Percentiles rank a stretch among this genome's conserved stretches.
Conservation (phyloP, 2,888 invertebrate genomes). For the Melanophora roralis region DNA sequence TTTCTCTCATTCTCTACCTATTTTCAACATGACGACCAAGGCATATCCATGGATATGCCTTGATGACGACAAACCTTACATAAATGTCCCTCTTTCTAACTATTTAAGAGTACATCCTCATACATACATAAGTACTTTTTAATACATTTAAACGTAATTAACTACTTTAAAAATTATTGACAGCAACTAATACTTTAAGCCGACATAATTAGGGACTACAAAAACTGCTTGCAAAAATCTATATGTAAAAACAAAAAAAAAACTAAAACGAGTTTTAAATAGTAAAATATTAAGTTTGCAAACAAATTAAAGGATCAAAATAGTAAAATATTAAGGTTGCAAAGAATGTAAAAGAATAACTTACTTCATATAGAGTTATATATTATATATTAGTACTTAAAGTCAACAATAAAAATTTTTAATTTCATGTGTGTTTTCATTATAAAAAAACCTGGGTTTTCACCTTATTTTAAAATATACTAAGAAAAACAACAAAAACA, state of each 20-base stretch:
- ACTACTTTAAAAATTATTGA: background rate
- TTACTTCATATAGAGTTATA: background rate
- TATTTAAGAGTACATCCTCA: too few species aligned
- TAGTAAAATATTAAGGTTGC: too few species aligned
- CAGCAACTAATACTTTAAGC: background rate
- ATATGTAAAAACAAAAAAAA: background rate
- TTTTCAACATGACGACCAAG: too few species aligned
- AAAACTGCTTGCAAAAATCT: slow-evolving; percentile 57
- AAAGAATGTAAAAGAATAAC: background rate
- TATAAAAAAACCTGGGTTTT: slow-evolving; percentile 6
- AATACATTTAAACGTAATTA: slow-evolving; percentile 23
- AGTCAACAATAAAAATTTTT: too few species aligned
- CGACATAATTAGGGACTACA: background rate
- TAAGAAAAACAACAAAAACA: slow-evolving; percentile 61
- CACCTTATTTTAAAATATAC: too few species aligned
- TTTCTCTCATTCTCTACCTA: background rate
- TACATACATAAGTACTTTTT: too few species aligned
- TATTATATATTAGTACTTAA: too few species aligned
- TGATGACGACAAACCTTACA: too few species aligned
- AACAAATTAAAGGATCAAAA: too few species aligned
- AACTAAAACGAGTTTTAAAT: too few species aligned
- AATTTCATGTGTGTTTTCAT: slow-evolving; percentile 26
- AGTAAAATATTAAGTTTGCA: too few species aligned
- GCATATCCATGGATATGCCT: too few species aligned
- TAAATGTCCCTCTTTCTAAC: background rate